These are phyloP conservation scores for Heliothis subflexa DNA, from an alignment of 1,140 invertebrate species.

Conservation along the genomic window DNA sequence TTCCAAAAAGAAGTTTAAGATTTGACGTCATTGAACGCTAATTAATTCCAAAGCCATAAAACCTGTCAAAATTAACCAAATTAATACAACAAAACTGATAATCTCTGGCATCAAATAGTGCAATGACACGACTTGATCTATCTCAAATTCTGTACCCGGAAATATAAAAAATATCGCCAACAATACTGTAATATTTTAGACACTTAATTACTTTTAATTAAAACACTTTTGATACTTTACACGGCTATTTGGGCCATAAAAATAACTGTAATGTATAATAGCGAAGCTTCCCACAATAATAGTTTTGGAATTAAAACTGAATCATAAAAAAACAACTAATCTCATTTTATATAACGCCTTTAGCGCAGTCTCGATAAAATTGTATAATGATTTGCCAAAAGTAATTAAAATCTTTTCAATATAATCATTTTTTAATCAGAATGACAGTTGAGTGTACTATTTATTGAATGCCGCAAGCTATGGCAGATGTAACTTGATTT, in stretches of 20 bases:
- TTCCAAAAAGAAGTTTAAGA: not conserved
- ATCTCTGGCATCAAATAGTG: too few species aligned
- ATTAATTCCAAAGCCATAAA: too few species aligned
- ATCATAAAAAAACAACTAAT: constrained; percentile 3
- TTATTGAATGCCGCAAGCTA: constrained; percentile 52
- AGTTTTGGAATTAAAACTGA: constrained; percentile 11
- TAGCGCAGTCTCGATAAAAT: constrained; percentile 1
- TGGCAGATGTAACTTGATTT: constrained; percentile 65
- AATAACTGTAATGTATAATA: constrained; percentile 10
- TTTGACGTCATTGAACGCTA: not conserved
- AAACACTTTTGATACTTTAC: not conserved
- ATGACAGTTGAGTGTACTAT: constrained; percentile 12
- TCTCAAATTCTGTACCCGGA: too few species aligned
- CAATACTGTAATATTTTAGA: too few species aligned
- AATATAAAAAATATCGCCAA: too few species aligned
- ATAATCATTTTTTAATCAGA: constrained; percentile 14
- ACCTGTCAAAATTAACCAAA: too few species aligned
- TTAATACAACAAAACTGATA: too few species aligned
- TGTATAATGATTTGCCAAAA: not conserved
- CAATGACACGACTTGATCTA: too few species aligned
- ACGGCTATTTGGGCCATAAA: not conserved
- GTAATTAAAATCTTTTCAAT: constrained; percentile 25
- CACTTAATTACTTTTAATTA: not conserved
- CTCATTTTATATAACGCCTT: constrained; percentile 19
- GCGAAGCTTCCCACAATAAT: constrained; percentile 15